These are phyloP conservation scores for Cephus pulcher DNA, from an alignment of 2,888 invertebrate species.

Conservation along the genomic window DNA sequence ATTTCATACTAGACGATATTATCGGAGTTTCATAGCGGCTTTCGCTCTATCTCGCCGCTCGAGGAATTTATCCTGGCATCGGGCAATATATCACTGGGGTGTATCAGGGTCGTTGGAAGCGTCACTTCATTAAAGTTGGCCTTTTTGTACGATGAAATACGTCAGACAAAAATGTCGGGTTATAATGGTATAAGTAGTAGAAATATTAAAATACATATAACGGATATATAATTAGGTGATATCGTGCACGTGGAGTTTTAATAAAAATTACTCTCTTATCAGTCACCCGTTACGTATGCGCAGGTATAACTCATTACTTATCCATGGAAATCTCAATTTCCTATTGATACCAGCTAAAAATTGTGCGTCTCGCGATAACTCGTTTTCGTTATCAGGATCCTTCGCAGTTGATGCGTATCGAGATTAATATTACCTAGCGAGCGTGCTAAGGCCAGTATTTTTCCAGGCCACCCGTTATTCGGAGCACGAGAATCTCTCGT, in stretches of 20 bases:
- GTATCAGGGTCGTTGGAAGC: neutral
- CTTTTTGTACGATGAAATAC: neutral
- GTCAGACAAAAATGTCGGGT: neutral
- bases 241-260: neutral
- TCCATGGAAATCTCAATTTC: neutral
- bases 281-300: neutral
- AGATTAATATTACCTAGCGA: neutral
- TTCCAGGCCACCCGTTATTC: constrained; percentile 22
- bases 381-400: neutral
- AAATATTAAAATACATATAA: neutral
- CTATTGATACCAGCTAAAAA: neutral
- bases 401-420: neutral
- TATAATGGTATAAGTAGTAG: neutral
- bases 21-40: neutral
- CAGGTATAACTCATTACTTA: neutral
- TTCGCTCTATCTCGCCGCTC: neutral
- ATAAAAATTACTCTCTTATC: neutral
- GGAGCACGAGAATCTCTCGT: constrained; percentile 15
- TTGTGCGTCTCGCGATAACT: neutral
- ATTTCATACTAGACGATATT: neutral
- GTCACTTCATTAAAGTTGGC: neutral
- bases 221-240: no score
- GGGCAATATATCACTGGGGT: neutral
- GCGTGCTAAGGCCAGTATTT: neutral
- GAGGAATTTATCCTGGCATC: neutral